Percentiles rank a stretch among this genome's conserved stretches.
phyloP scores from a whole-genome alignment of 2,888 invertebrate species.

The Sericinus montela region DNA sequence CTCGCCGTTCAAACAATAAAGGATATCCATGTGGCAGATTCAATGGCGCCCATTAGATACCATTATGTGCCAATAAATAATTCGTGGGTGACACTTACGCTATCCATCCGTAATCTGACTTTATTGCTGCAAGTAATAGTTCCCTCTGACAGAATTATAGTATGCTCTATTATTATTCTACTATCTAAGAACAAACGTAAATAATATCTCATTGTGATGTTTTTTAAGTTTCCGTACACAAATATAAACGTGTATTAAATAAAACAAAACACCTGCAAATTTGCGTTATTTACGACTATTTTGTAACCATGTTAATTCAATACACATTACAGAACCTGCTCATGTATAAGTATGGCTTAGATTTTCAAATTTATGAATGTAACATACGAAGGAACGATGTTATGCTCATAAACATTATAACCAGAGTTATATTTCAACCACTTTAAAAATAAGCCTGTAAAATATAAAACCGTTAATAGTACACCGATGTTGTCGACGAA shows the following conservation, averaged over 20 bases:
- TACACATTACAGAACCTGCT: too few relatives aligned
- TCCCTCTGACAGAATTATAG: slow-evolving; percentile 50
- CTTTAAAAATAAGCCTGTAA: slow-evolving; percentile 15
- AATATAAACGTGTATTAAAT: too few relatives aligned
- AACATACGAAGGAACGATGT: neutral
- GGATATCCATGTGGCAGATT: slow-evolving; percentile 70
- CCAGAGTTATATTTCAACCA: slow-evolving; percentile 14
- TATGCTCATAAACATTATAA: slow-evolving; percentile 2
- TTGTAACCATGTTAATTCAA: too few relatives aligned
- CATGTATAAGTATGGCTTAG: too few relatives aligned
- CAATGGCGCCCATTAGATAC: slow-evolving; percentile 76
- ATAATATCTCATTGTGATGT: slow-evolving; percentile 8
- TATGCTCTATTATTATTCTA: too few relatives aligned
- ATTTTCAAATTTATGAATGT: too few relatives aligned
- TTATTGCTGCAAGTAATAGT: slow-evolving; percentile 45
- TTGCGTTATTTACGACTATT: too few relatives aligned
- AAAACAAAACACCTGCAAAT: too few relatives aligned
- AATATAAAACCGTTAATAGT: slow-evolving; percentile 19
- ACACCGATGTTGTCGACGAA: slow-evolving; percentile 32
- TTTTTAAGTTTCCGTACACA: too few relatives aligned
- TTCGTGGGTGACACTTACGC: slow-evolving; percentile 59
- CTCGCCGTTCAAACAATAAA: slow-evolving; percentile 52
- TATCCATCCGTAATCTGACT: slow-evolving; percentile 49
- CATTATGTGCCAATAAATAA: slow-evolving; percentile 78
- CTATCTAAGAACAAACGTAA: slow-evolving; percentile 23